Base-by-base conservation (phyloP, 2,888 invertebrate genomes). In the Andrena marginata region DNA sequence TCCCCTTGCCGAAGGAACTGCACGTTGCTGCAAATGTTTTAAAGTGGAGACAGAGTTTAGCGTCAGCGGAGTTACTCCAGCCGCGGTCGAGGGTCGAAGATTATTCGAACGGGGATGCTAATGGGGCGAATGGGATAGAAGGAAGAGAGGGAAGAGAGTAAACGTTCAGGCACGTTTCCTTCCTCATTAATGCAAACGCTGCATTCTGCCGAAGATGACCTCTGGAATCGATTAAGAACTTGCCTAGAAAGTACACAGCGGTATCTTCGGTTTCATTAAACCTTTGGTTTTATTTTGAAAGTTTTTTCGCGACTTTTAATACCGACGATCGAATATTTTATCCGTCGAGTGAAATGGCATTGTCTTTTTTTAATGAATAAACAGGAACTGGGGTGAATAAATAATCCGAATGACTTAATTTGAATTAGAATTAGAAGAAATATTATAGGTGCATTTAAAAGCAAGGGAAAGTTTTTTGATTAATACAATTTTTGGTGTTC, bases 141-240 rank as follows among this genome's bases (percentile, higher is more conserved):
- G 31, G 10, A 26, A 35, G 23, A 7, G n/a, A 49, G 67, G 48
- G 48, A 80, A 71, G 13, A 49, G 48, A 31, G 49, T 71, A 56
- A 70, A 75, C 56, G 70, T 60, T 68, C 73, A 48, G 64, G 60
- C 31, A 62, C 73, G 59, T 29, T 74, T 65, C 70, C 62, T 75
- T 79, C 63, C 71, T 82, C 82, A 59, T 82, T 82, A 82, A 79
- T 67, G 56, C 62, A 48, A 62, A 62, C 62, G 70, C n/a, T 48
- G 26, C 23, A 68, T 75, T 74, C 23, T 48, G 54, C 60, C 2
- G 31, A 26, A 26, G 51, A 31, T 70, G 62, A 60, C 54, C 42
- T 67, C 56, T 42, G 29, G 8, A 71, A 82, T 75, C 74, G 56
- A 82, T 75, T 29, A 54, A 62, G 59, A 68, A 59, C 8, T 73